A percentile compares a stretch with the other conserved stretches of the same genome.
Conservation (phyloP, 2,888 invertebrate species). For the Camptogramma bilineatum region DNA sequence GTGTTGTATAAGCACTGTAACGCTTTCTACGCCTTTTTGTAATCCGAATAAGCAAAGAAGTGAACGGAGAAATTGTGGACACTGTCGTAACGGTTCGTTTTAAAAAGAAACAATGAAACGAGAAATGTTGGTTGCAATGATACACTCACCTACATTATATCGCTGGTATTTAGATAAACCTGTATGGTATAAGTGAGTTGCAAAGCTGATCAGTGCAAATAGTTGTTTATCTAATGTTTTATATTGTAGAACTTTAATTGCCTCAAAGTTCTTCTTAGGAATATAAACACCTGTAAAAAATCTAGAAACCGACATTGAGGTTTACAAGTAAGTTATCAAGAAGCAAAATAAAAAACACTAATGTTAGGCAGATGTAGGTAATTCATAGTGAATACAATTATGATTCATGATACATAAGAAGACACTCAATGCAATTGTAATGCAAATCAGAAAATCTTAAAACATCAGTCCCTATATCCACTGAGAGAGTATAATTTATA, state of each 20-base stretch:
- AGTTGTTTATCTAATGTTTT: too few relatives aligned
- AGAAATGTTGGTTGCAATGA: conserved; percentile 48
- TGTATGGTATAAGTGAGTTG: not conserved
- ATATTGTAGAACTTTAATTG: too few relatives aligned
- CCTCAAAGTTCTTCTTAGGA: too few relatives aligned
- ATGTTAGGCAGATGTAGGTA: not conserved
- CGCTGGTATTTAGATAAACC: conserved; percentile 17
- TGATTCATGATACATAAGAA: not conserved
- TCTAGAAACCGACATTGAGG: not conserved
- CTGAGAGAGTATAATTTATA: conserved; percentile 3
- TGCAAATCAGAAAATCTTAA: conserved; percentile 7
- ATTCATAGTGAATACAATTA: not conserved
- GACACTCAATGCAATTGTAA: conserved; percentile 10
- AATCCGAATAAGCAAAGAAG: conserved; percentile 76
- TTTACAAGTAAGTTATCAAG: not conserved
- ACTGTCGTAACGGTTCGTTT: conserved; percentile 63
- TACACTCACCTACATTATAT: conserved; percentile 42
- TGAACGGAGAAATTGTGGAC: conserved; percentile 79
- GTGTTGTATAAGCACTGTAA: conserved; percentile 75
- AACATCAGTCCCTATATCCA: conserved; percentile 11
- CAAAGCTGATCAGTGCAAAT: not conserved
- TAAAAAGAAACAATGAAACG: conserved; percentile 65
- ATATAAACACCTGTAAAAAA: not conserved
- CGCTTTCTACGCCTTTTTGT: conserved; percentile 77
- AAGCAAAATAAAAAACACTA: not conserved